These are phyloP conservation scores for Rhinogobius similis DNA, from an alignment of 2,113 vertebrate species.

Conservation along the genomic window DNA sequence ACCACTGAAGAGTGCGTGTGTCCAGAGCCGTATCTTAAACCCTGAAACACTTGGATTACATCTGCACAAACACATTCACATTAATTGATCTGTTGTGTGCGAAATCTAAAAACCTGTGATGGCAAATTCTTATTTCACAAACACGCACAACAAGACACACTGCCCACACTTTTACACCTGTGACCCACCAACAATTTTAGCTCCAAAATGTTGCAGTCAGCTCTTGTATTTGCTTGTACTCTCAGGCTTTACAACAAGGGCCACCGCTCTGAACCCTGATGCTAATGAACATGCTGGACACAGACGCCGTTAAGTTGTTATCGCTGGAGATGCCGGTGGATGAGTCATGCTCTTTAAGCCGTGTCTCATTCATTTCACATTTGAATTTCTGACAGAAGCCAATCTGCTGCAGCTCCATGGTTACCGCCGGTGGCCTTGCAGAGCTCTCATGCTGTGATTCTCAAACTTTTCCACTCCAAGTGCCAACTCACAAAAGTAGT, in stretches of 20 bases:
- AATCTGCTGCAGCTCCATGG: constrained; percentile 8
- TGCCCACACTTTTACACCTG: not conserved
- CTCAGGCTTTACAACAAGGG: not conserved
- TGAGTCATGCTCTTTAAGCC: constrained; percentile 19
- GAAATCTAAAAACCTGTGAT: not conserved
- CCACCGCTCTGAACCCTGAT: not conserved
- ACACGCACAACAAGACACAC: not conserved
- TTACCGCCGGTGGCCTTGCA: constrained; percentile 21
- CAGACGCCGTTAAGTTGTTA: not conserved
- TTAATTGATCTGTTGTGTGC: too few species aligned
- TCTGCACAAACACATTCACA: not conserved
- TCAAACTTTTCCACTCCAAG: not conserved
- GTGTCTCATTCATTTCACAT: not conserved
- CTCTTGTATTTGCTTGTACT: not conserved
- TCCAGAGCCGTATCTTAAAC: too few species aligned
- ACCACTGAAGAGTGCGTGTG: too few species aligned
- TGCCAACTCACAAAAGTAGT: not conserved
- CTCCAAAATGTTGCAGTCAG: not conserved
- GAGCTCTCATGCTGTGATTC: constrained; percentile 20
- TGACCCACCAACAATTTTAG: not conserved
- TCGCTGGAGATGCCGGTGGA: constrained; percentile 1
- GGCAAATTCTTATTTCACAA: not conserved
- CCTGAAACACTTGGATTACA: too few species aligned
- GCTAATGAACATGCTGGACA: not conserved
- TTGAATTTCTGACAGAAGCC: constrained; percentile 19